Percentiles rank a stretch among this genome's conserved stretches.
Evolutionary conservation across 2,113 vertebrate genomes (phyloP).

Genomic region (Canis aureus): DNA sequence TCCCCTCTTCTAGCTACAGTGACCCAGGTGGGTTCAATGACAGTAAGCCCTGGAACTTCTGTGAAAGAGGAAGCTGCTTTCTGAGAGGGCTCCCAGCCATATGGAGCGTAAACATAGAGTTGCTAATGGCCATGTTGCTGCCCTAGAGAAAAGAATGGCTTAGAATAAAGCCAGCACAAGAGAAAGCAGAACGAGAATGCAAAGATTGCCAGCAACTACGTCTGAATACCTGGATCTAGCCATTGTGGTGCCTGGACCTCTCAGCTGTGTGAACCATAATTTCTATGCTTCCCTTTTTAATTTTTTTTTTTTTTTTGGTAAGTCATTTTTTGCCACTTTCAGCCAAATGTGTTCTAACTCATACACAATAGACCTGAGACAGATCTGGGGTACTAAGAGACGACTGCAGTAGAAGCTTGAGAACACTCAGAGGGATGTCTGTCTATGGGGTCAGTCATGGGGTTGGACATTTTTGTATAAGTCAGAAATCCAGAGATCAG

Average conservation of each 20-base stretch:
- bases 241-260: neutral
- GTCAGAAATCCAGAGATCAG: neutral
- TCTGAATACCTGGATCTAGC: neutral
- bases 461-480: neutral
- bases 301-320: neutral
- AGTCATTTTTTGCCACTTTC: neutral
- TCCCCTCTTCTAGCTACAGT: too few species aligned
- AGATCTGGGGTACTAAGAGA: neutral
- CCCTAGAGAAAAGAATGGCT: neutral
- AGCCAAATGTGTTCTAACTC: neutral
- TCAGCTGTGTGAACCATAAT: neutral
- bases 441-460: neutral
- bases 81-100: neutral
- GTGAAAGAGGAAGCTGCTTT: neutral
- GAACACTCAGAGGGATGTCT: neutral
- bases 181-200: neutral
- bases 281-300: neutral
- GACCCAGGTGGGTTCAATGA: neutral
- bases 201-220: neutral
- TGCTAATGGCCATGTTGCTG: neutral
- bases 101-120: neutral
- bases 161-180: neutral
- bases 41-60: neutral
- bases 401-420: neutral
- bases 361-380: neutral